Percentiles rank a stretch among this genome's conserved stretches.
phyloP scores from a whole-genome alignment of 1,140 invertebrate species.

The Apolygus lucorum region DNA sequence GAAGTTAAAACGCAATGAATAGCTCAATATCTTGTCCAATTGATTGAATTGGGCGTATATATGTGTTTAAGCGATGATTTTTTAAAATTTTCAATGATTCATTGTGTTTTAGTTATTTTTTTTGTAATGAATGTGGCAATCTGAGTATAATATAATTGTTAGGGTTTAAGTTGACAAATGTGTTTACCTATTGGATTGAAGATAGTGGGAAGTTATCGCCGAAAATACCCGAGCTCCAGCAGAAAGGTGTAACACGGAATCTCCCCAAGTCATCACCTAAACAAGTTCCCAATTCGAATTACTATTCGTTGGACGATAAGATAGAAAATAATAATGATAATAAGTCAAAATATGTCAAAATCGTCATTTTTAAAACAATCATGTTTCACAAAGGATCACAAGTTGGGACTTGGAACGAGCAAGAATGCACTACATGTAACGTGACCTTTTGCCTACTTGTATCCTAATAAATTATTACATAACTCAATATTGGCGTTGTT shows the following conservation, averaged over 20 bases:
- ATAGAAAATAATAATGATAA: neutral
- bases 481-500: too few relatives aligned
- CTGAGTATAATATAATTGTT: constrained; percentile 2
- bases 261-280: constrained; percentile 7
- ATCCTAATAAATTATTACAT: too few relatives aligned
- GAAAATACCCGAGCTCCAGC: constrained; percentile 7
- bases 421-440: too few relatives aligned
- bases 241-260: constrained; percentile 10
- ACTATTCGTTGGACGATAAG: neutral
- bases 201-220: constrained; percentile 13
- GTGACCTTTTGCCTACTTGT: too few relatives aligned
- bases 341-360: neutral
- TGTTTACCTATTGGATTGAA: constrained; percentile 15
- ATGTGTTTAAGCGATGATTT: neutral
- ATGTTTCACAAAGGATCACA: too few relatives aligned
- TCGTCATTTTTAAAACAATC: too few relatives aligned
- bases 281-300: constrained; percentile 13
- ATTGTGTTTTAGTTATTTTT: neutral
- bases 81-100: neutral
- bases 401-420: too few relatives aligned
- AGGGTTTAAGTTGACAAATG: constrained; percentile 10
- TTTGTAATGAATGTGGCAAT: neutral
- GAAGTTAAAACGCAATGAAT: neutral
- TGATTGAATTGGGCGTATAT: neutral
- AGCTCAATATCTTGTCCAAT: neutral